These are phyloP conservation scores for Fregata magnificens DNA, from an alignment of 2,113 vertebrate species.

Conservation along the genomic window DNA sequence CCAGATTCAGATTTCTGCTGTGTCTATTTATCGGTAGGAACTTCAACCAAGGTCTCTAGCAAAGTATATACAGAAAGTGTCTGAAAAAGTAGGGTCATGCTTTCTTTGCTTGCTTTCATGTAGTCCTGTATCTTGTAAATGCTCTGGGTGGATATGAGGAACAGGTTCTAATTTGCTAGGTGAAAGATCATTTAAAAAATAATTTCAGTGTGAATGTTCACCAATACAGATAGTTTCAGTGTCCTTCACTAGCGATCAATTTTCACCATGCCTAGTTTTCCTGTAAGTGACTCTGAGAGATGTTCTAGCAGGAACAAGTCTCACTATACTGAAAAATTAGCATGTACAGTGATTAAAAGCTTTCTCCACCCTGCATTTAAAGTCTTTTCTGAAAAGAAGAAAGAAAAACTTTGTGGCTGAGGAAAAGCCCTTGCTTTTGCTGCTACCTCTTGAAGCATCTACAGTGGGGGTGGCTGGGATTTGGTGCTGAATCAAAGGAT, in stretches of 20 bases:
- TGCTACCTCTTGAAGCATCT: neutral
- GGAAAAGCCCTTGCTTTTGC: neutral
- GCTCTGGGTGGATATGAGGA: neutral
- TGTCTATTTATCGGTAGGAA: neutral
- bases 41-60: neutral
- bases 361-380: neutral
- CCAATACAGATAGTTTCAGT: neutral
- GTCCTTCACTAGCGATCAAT: neutral
- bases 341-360: rapidly evolving
- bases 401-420: neutral
- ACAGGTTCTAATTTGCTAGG: neutral
- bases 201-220: neutral
- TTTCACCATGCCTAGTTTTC: neutral
- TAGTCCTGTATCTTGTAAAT: neutral
- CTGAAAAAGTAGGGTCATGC: neutral
- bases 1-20: neutral
- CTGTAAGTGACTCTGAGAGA: neutral
- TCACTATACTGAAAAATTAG: neutral
- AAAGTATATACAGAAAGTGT: neutral
- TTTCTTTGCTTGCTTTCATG: neutral
- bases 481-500: slow-evolving; percentile 31
- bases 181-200: neutral
- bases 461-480: neutral
- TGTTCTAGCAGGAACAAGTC: neutral
- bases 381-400: neutral